Evolutionary conservation across 1,140 invertebrate species (phyloP), one percentile per base, ranked within the genome.

Genomic region (Sycophaga agraensis): DNA sequence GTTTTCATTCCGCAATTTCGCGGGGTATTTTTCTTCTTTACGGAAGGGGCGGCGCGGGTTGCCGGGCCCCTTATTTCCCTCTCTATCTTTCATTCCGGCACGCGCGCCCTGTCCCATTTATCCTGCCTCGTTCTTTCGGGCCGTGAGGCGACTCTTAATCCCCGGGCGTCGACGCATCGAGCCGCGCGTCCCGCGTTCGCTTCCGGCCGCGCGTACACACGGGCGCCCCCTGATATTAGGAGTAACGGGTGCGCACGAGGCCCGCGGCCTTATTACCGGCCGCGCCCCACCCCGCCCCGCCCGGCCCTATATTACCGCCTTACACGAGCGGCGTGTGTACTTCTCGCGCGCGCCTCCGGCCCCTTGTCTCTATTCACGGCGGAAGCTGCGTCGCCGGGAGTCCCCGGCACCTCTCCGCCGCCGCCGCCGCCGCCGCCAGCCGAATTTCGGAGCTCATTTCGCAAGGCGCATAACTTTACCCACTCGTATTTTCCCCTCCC

Each of bases 181-280:
- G 21, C 7, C 24, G 14, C 16, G 34, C 12, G n/a, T 58, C 24
- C 21, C 53, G 40, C 16, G 53, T 35, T 56, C 40, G 19, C 53
- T 21, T 42, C 22, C 19, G 46, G 26, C 3, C 28, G 11, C 6
- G 4, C 12, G 56, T 42, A 4, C 28, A 31, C 28, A 31, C 11
- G n/a, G n/a, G n/a, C n/a, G n/a, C n/a, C n/a, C n/a, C n/a, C n/a
- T 65, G 68, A 70, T 70, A 68, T 67, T 64, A 69, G 67, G 68
- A 72, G 69, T 73, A 74, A 71, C 68, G 66, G 69, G 63, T 67
- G 68, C 63, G 66, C n/a, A n/a, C n/a, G n/a, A n/a, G 65, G 61
- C 59, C 37, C 55, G 45, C 45, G 63, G 59, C 56, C 68, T 71
- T 72, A 71, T 72, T 72, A 72, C 66, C 45, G 28, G 65, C 57